Conservation (phyloP, 2,113 vertebrate species). For the Dipodomys spectabilis region DNA sequence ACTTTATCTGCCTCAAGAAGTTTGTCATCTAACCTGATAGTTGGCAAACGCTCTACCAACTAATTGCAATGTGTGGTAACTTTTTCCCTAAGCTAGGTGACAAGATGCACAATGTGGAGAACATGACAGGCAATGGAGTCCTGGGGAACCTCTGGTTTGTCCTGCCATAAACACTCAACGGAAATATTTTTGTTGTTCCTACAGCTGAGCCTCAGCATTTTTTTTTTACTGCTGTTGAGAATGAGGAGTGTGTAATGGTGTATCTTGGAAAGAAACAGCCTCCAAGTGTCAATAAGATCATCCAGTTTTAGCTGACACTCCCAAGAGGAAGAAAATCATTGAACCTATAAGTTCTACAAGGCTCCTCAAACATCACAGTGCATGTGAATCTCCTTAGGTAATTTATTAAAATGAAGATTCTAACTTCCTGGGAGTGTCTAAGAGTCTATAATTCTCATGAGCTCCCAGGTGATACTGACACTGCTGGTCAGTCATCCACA, state of each 20-base stretch:
- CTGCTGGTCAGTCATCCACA: not conserved
- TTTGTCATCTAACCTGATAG: constrained; percentile 15
- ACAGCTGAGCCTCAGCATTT: not conserved
- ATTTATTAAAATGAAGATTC: not conserved
- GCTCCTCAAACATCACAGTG: not conserved
- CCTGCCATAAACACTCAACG: not conserved
- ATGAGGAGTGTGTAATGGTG: not conserved
- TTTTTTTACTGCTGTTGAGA: not conserved
- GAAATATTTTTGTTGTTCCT: not conserved
- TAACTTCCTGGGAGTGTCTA: not conserved
- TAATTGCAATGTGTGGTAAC: not conserved
- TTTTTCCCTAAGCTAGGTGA: not conserved
- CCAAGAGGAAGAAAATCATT: constrained; percentile 24
- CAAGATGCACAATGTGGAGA: not conserved
- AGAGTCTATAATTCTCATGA: not conserved
- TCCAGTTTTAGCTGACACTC: not conserved
- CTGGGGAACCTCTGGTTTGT: not conserved
- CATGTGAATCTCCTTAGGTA: not conserved
- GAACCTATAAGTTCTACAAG: not conserved
- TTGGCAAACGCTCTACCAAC: not conserved
- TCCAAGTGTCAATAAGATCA: not conserved
- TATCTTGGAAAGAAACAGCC: not conserved
- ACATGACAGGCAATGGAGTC: not conserved
- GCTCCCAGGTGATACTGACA: too few species aligned
- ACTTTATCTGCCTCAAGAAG: not conserved